phyloP scores from a whole-genome alignment of 1,140 invertebrate genomes.

The Chlorops oryzae region DNA sequence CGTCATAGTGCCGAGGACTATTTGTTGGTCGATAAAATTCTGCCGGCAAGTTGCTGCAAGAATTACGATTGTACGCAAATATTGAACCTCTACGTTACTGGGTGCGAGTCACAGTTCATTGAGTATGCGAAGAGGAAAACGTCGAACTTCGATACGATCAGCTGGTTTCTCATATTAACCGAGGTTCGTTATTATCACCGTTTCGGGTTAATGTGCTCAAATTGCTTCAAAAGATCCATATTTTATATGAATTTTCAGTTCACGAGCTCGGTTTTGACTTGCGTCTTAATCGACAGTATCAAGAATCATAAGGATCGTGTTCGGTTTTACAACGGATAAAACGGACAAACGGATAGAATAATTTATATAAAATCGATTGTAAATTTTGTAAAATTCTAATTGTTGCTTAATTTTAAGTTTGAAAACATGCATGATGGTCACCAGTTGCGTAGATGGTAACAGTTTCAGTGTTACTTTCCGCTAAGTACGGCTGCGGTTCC shows the following conservation, averaged over 20 bases:
- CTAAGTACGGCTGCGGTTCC: too few relatives aligned
- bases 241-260: slow-evolving; percentile 24
- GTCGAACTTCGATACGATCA: slow-evolving; percentile 30
- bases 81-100: slow-evolving; percentile 29
- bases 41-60: slow-evolving; percentile 29
- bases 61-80: slow-evolving; percentile 27
- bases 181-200: slow-evolving; percentile 22
- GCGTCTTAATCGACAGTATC: slow-evolving; percentile 41
- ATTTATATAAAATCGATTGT: slow-evolving; percentile 11
- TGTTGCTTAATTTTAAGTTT: slow-evolving; percentile 10
- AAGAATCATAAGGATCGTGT: slow-evolving; percentile 41
- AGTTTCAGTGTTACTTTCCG: too few relatives aligned
- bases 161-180: slow-evolving; percentile 31
- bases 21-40: slow-evolving; percentile 25
- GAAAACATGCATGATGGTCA: too few relatives aligned
- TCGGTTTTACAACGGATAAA: slow-evolving; percentile 35
- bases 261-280: slow-evolving; percentile 34
- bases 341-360: neutral
- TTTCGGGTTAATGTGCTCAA: neutral
- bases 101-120: slow-evolving; percentile 32
- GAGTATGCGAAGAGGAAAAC: slow-evolving; percentile 32
- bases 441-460: too few relatives aligned
- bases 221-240: neutral
- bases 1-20: slow-evolving; percentile 38
- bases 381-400: slow-evolving; percentile 21